Base-by-base conservation (phyloP, 2,797 vertebrate species). In the Sternarchorhynchus goeldii region DNA sequence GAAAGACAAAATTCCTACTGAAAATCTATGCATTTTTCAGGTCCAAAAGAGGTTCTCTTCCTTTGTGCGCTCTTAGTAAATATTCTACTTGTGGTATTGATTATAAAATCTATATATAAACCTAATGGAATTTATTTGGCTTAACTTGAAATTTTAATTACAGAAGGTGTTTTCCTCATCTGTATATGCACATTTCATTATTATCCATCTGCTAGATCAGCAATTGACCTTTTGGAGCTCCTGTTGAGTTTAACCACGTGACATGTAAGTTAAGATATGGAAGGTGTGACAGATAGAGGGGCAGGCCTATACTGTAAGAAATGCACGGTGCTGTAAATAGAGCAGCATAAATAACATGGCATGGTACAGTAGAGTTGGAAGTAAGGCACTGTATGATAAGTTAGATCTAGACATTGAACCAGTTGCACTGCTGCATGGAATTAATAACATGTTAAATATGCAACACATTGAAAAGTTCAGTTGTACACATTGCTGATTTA, bases 281-380 rank as follows among this genome's bases (percentile, higher is more conserved):
- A 83, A 77, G 82, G 79, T 83, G 84, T 80, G 69, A 77, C 66
- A 58, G 58, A 71, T 80, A 34, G 78, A 82, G 60, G 76, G 79
- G 21, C 82, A 77, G 84, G 70, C 80, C 67, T 21, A 79, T 87
- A 86, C 83, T 78, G 85, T 81, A 84, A 85, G 87, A 88, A 88
- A 87, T 89, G 87, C 73, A 86, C 76, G 75, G 57, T 50, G 82
- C 83, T 86, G 73, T 59, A 89, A 91, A 91, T 88, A 92, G 88
- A 88, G 74, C 0, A 39, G 64, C 84, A 83, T 85, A 84, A 85
- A 87, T 82, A 84, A 73, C 85, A 82, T 78, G 86, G 83, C 81
- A 82, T 77, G 71, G 84, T 76, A 59, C 83, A 81, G 66, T 80
- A 17, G 39, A 65, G 58, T 17, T 57, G 16, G 59, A 68, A 78